Conservation (phyloP, 2,113 vertebrate genomes). For the Fregata magnificens region DNA sequence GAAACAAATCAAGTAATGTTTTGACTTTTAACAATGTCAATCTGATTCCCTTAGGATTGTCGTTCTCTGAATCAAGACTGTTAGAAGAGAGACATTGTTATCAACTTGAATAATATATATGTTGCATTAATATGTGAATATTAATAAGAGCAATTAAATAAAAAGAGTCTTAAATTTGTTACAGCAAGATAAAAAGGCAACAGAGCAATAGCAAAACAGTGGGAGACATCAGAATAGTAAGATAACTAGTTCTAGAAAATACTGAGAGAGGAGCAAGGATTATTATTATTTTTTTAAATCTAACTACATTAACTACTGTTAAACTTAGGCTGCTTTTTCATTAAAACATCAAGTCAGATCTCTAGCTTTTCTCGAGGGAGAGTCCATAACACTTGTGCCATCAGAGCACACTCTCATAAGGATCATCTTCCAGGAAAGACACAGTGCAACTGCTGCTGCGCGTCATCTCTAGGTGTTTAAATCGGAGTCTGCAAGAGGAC, state of each 20-base stretch:
- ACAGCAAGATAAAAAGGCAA: neutral
- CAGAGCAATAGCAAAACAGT: neutral
- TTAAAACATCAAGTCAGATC: neutral
- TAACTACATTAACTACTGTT: neutral
- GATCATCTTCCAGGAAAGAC: neutral
- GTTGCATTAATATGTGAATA: slow-evolving; percentile 26
- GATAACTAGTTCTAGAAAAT: neutral
- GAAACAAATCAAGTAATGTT: neutral
- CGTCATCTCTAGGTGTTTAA: neutral
- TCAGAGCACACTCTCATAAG: neutral
- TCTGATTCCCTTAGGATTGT: slow-evolving; percentile 8
- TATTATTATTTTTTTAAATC: too few species aligned
- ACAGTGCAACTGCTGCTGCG: neutral
- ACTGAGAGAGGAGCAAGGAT: neutral
- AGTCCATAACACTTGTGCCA: neutral
- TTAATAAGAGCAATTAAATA: slow-evolving; percentile 36
- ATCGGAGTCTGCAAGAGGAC: neutral
- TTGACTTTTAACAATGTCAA: neutral
- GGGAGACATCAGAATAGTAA: neutral
- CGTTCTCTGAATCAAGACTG: neutral
- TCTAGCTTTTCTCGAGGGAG: neutral
- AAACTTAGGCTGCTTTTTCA: neutral
- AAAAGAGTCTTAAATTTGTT: slow-evolving; percentile 14
- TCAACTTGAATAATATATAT: slow-evolving; percentile 17
- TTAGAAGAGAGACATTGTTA: slow-evolving; percentile 10